These are phyloP conservation scores for Yponomeuta cagnagella DNA, from an alignment of 2,888 invertebrate genomes.

Conservation along the genomic window DNA sequence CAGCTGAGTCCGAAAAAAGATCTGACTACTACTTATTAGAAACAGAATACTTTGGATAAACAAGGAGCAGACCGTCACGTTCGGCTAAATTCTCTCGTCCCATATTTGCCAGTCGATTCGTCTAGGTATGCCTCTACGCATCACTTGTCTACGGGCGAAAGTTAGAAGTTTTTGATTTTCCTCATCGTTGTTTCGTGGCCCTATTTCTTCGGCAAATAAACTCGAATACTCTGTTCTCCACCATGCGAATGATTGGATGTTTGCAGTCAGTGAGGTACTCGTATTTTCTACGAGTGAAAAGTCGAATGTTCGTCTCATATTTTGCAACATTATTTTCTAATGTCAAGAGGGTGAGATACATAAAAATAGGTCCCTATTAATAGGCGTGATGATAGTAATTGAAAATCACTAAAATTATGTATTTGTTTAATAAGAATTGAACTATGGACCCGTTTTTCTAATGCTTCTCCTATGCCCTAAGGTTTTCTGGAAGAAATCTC, in stretches of 20 bases:
- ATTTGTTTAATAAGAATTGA: too few species aligned
- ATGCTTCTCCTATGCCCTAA: too few species aligned
- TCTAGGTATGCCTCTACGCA: not conserved
- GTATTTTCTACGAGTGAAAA: not conserved
- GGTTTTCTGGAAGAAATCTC: too few species aligned
- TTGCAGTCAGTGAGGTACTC: not conserved
- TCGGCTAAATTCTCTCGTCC: not conserved
- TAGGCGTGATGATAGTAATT: too few species aligned
- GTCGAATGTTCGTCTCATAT: not conserved
- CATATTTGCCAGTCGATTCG: conserved; percentile 11
- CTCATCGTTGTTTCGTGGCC: not conserved
- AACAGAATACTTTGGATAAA: not conserved
- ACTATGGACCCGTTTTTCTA: too few species aligned
- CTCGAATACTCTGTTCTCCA: not conserved
- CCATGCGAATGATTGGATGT: not conserved
- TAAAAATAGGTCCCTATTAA: too few species aligned
- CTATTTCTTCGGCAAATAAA: not conserved
- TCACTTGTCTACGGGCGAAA: not conserved
- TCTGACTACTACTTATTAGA: too few species aligned
- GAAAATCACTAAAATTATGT: too few species aligned
- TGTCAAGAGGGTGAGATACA: too few species aligned
- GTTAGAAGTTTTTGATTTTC: not conserved
- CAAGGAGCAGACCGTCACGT: not conserved
- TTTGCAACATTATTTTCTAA: not conserved
- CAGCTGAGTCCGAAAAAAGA: too few species aligned